Evolutionary conservation across 2,888 invertebrate genomes (phyloP), one percentile per base, ranked within the genome.

Genomic region (Pseudolycoriella hygida): DNA sequence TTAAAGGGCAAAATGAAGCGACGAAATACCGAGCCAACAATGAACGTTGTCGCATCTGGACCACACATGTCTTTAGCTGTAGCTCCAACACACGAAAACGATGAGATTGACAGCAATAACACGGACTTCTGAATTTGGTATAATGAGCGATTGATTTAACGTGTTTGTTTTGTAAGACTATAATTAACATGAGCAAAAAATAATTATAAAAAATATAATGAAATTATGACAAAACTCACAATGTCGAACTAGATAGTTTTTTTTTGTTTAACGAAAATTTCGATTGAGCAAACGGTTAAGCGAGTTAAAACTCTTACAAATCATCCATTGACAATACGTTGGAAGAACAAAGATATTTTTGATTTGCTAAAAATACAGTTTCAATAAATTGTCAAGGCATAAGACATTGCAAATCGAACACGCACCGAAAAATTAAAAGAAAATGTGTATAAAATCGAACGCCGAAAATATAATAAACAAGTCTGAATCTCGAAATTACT

Each of bases 1-100:
- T 84, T 82, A 69, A 86, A 86, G 72, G 78, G 79, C 62, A 96
- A 96, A 77, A 92, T 93, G 80, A 92, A 92, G 71, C 77, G 94
- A 57, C 82, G 93, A 64, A 89, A 93, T 72, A 89, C 89, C 56
- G 88, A 89, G 72, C 82, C 84, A 56, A 74, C 76, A 57, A 80
- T 81, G 80, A 64, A 68, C 54, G 65, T 67, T 67, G 66, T 48
- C 30, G 44, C 41, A 40, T 37, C 59, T 42, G 58, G 60, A 47
- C 56, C 62, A 48, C 62, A 66, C 47, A 60, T 66, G 55, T 67
- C 67, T 47, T 58, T 64, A 55, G 64, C 62, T 52, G 60, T 68
- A 51, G 63, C 68, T 49, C 59, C 64, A 57, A 34, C 34, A 12
- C 51, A 59, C 57, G 55, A 60, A 57, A 50, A 50, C 39, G 54